Evolutionary conservation across 1,140 invertebrate species (phyloP).

Genomic region (Chelonus insularis): DNA sequence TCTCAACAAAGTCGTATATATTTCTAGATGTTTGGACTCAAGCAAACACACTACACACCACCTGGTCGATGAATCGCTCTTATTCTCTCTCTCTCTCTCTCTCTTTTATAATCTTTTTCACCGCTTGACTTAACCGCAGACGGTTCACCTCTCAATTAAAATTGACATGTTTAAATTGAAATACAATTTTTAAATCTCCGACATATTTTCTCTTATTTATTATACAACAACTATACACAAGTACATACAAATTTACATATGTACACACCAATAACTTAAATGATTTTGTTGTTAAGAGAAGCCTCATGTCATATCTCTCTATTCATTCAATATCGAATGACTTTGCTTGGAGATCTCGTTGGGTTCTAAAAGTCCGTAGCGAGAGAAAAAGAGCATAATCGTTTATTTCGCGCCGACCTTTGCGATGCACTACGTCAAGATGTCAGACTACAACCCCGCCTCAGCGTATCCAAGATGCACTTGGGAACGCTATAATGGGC

Average conservation of each 20-base stretch:
- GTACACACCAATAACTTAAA: too few species aligned
- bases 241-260: too few species aligned
- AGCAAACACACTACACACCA: not conserved
- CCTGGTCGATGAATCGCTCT: constrained; percentile 16
- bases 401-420: constrained; percentile 59
- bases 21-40: constrained; percentile 17
- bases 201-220: too few species aligned
- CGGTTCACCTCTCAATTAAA: too few species aligned
- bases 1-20: constrained; percentile 19
- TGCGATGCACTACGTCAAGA: constrained; percentile 60
- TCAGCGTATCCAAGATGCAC: constrained; percentile 52
- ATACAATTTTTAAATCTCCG: too few species aligned
- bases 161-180: too few species aligned
- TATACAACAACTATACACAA: too few species aligned
- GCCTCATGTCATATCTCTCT: too few species aligned
- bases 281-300: too few species aligned
- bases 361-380: not conserved
- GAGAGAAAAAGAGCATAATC: constrained; percentile 47
- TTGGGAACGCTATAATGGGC: constrained; percentile 58
- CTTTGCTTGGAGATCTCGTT: too few species aligned
- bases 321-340: too few species aligned
- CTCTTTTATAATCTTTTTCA: not conserved
- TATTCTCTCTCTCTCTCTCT: not conserved
- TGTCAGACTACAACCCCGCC: constrained; percentile 57
- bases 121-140: not conserved